Evolutionary conservation across 2,797 vertebrate species (phyloP).

Genomic region (Melanotaenia boesemani): DNA sequence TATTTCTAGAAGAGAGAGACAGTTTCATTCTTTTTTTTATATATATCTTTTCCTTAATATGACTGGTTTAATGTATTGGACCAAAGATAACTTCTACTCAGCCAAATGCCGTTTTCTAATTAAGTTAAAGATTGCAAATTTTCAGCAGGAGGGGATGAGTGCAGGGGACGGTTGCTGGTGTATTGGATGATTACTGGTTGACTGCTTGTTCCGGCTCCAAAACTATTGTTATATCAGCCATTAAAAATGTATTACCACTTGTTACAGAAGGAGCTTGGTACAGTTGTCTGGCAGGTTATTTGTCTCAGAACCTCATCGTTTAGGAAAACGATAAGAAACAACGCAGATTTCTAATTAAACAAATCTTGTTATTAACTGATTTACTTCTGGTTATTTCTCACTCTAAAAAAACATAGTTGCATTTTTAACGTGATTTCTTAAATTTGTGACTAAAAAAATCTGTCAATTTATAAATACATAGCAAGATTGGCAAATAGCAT

Average conservation of each 20-base stretch:
- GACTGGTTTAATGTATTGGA: not conserved
- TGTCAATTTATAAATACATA: slow-evolving; percentile 5
- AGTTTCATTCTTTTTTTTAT: no score
- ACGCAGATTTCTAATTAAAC: not conserved
- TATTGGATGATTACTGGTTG: not conserved
- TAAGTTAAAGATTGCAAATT: not conserved
- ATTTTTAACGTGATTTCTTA: not conserved
- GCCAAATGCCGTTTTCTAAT: not conserved
- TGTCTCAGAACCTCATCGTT: not conserved
- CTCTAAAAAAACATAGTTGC: not conserved
- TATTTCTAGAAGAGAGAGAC: no score
- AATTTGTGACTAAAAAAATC: not conserved
- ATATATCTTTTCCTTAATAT: not conserved
- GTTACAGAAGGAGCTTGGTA: not conserved
- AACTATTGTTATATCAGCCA: not conserved
- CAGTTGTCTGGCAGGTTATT: not conserved
- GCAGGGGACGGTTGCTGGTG: not conserved
- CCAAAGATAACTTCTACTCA: not conserved
- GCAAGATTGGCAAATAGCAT: slow-evolving; percentile 1
- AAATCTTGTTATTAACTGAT: not conserved
- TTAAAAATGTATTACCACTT: not conserved
- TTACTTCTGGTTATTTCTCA: not conserved
- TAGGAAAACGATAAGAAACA: not conserved
- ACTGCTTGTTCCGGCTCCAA: not conserved
- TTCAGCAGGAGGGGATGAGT: no score